Base-by-base conservation (phyloP, 1,140 invertebrate genomes). In the Aphaenogaster rudis region DNA sequence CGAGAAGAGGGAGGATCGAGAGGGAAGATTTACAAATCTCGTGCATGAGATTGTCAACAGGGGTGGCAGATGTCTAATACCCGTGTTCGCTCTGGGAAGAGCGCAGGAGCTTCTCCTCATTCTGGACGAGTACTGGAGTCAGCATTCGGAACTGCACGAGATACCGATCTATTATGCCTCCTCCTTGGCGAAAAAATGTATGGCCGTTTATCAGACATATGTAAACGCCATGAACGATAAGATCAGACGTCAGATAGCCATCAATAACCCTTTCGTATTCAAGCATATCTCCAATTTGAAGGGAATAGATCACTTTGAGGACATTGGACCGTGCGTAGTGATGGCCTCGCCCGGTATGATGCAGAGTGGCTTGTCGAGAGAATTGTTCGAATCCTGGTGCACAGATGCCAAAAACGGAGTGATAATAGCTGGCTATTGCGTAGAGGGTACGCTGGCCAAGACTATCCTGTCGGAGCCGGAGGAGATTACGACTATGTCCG, bases 281-380 rank as follows among this genome's bases (percentile, higher is more conserved):
- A 98, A 99, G 92, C 99, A 99, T 93, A 99, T 99, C 89, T 99
- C 98, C 7, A 99, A 99, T 96, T 95, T 99, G 0, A 99, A 99
- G 97, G 99, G 99, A 39, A 99, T 99, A 93, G 99, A 99, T 95
- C 99, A 99, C 94, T 99, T 99, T 95, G 99, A 99, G 93, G 99
- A 99, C 94, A 98, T 99, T 89, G 99, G 99, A 0, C 99, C 99
- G 0, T 99, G 99, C 93, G 99, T 99, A 1, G 98, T 99, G 0
- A 98, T 99, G 98, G 99, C 99, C 0, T 99, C 98, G 0, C 99
- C 99, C 3, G 99, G 99, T 95, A 99, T 99, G 99, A 99, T 99
- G 98, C 99, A 99, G 96, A 99, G 98, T 93, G 99, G 99, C 0
- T 95, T 99, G 1, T 99, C 99, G 0, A 96, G 99, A 50, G 99